Conservation (phyloP, 2,888 invertebrate genomes). For the Congeria kusceri region DNA sequence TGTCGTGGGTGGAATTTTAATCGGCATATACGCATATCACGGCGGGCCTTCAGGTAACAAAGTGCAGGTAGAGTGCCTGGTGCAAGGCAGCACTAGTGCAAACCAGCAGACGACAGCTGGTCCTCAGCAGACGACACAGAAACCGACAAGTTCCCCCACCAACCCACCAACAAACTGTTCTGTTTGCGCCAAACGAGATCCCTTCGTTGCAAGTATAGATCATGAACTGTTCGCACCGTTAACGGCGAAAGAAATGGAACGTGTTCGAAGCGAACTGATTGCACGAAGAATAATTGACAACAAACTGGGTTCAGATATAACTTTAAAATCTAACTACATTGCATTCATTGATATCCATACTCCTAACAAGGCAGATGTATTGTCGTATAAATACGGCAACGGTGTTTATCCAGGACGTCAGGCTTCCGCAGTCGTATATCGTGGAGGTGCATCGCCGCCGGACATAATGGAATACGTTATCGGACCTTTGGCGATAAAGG, state of each 20-base stretch:
- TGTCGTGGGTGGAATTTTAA: conserved; percentile 19
- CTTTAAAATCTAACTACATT: conserved; percentile 10
- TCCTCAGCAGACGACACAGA: neutral
- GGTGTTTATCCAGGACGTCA: neutral
- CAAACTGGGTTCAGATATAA: neutral
- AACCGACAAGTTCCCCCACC: neutral
- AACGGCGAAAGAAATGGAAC: neutral
- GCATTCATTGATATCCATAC: conserved; percentile 1
- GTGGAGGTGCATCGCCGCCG: conserved; percentile 28
- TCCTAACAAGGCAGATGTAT: neutral
- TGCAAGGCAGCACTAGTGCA: no score
- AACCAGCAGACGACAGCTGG: neutral
- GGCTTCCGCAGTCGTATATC: conserved; percentile 13
- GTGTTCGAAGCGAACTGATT: neutral
- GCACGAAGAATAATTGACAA: neutral
- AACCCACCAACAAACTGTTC: neutral
- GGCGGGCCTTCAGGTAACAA: conserved; percentile 3
- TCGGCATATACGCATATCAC: conserved; percentile 21
- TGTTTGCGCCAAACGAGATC: conserved; percentile 6
- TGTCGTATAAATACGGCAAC: neutral
- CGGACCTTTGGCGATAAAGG: conserved; percentile 38
- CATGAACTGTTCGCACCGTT: conserved; percentile 18
- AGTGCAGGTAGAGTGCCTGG: neutral
- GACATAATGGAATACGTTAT: conserved; percentile 47
- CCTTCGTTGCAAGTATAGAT: neutral